A percentile compares a stretch with the other conserved stretches of the same genome.
Conservation (phyloP, 2,888 invertebrate species). For the Halocaridina rubra region DNA sequence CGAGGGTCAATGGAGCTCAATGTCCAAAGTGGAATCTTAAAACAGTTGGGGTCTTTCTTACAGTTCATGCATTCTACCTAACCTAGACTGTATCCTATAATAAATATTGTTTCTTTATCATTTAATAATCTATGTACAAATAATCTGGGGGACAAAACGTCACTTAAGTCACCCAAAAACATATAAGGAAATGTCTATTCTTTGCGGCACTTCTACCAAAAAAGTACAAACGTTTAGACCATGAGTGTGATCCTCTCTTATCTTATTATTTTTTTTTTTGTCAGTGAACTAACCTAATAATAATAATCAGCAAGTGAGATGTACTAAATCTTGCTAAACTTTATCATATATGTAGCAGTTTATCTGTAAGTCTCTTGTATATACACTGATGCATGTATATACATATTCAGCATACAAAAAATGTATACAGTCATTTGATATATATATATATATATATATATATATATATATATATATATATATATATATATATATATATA, state of each 20-base stretch:
- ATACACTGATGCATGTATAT: background rate
- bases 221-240: slow-evolving; percentile 51
- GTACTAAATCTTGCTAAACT: background rate
- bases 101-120: slow-evolving; percentile 54
- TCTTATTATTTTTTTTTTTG: slow-evolving; percentile 1
- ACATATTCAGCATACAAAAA: background rate
- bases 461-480: background rate
- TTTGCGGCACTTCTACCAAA: slow-evolving; percentile 51
- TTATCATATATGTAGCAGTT: background rate
- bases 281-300: slow-evolving; percentile 25
- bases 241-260: slow-evolving; percentile 4
- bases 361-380: background rate
- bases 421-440: background rate
- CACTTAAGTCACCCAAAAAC: slow-evolving; percentile 20
- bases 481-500: slow-evolving; percentile 15
- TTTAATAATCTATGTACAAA: slow-evolving; percentile 47
- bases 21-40: background rate
- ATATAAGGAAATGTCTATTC: slow-evolving; percentile 14
- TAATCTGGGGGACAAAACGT: slow-evolving; percentile 12
- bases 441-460: background rate
- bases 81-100: slow-evolving; percentile 29
- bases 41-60: background rate
- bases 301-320: background rate
- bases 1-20: background rate
- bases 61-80: slow-evolving; percentile 24